phyloP scores from a whole-genome alignment of 2,797 vertebrate genomes.

The Rhinogobio ventralis region DNA sequence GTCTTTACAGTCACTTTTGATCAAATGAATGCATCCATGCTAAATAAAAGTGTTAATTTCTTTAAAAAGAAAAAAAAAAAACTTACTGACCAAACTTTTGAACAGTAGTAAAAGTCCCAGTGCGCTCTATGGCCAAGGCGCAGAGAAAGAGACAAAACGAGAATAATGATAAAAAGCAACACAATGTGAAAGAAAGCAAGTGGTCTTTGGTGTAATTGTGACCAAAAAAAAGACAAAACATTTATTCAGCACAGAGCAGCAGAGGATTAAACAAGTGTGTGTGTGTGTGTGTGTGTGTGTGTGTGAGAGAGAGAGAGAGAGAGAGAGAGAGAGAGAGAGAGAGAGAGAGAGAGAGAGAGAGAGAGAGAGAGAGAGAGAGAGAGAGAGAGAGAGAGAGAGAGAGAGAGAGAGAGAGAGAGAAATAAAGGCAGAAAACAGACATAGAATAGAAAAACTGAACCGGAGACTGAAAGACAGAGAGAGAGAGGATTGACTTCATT shows the following conservation, averaged over 20 bases:
- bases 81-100: not conserved
- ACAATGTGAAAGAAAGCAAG: not conserved
- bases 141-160: not conserved
- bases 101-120: not conserved
- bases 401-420: not conserved
- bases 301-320: no score
- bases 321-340: not conserved
- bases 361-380: no score
- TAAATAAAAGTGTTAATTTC: no score
- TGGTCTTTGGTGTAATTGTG: conserved; percentile 15
- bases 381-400: no score
- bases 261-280: conserved; percentile 26
- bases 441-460: conserved; percentile 14
- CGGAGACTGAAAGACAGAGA: conserved; percentile 12
- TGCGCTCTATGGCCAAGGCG: not conserved
- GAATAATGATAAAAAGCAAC: not conserved
- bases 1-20: no score
- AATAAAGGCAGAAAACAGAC: conserved; percentile 15
- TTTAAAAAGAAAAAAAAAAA: no score
- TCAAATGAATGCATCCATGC: no score
- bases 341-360: no score
- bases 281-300: not conserved
- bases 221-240: not conserved
- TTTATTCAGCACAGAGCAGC: not conserved
- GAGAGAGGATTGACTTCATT: conserved; percentile 40